Evolutionary conservation across 2,888 invertebrate genomes (phyloP).

Genomic region (Stenichneumon culpator): DNA sequence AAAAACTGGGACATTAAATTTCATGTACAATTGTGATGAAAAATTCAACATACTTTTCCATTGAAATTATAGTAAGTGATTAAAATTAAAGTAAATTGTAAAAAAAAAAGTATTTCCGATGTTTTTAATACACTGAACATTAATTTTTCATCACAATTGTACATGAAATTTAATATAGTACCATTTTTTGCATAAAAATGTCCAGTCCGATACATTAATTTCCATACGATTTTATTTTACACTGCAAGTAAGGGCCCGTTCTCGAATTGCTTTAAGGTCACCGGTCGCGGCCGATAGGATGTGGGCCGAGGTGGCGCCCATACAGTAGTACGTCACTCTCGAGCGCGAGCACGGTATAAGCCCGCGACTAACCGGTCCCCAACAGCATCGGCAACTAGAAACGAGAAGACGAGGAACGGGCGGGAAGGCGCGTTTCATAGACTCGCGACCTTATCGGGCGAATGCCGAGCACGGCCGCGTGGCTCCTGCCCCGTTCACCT

Average conservation of each 20-base stretch:
- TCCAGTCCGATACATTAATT: too few relatives aligned
- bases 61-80: too few relatives aligned
- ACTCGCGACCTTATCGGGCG: constrained; percentile 76
- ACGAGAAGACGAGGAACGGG: constrained; percentile 47
- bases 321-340: constrained; percentile 50
- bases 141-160: too few relatives aligned
- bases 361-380: constrained; percentile 65
- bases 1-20: too few relatives aligned
- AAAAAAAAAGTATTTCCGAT: too few relatives aligned
- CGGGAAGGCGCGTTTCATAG: constrained; percentile 60
- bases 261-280: constrained; percentile 72
- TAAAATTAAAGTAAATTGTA: too few relatives aligned
- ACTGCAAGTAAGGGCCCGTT: constrained; percentile 66
- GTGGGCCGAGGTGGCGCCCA: constrained; percentile 75
- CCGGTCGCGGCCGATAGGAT: constrained; percentile 70
- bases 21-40: too few relatives aligned
- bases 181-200: too few relatives aligned
- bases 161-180: too few relatives aligned
- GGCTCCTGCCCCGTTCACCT: constrained; percentile 60
- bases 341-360: constrained; percentile 42
- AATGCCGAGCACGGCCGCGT: constrained; percentile 68
- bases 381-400: constrained; percentile 12
- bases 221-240: not conserved
- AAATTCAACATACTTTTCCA: too few relatives aligned
- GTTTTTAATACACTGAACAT: too few relatives aligned